Evolutionary conservation across 2,113 vertebrate species (phyloP).

Genomic region (Ciconia maguari): DNA sequence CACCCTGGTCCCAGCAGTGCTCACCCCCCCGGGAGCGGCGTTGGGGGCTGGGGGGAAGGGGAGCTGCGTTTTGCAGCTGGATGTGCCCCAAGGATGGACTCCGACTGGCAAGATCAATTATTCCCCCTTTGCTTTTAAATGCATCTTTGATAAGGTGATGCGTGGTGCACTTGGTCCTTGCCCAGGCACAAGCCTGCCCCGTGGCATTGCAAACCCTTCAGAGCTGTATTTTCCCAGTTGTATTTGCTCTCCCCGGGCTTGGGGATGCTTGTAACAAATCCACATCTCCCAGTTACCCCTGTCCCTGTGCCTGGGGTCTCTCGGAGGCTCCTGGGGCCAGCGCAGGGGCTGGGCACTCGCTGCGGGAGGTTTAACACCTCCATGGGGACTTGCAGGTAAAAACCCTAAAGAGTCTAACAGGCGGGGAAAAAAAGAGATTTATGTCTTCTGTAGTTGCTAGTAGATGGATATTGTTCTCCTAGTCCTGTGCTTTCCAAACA

Average conservation of each 20-base stretch:
- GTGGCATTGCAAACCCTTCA: rapidly evolving
- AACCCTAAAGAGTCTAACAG: neutral
- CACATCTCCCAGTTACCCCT: neutral
- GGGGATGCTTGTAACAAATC: neutral
- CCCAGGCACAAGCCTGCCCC: neutral
- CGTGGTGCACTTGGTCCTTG: rapidly evolving
- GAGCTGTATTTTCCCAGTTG: neutral
- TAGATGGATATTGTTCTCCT: constrained; percentile 29
- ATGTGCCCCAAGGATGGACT: neutral
- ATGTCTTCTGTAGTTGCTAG: neutral
- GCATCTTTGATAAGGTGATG: neutral
- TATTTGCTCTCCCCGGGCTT: neutral
- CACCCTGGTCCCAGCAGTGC: neutral
- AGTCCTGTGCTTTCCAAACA: neutral
- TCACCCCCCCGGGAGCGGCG: neutral
- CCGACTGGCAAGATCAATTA: neutral
- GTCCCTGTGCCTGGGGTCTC: neutral
- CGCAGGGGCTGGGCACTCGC: rapidly evolving
- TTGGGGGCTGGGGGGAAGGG: neutral
- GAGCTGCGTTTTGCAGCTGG: neutral
- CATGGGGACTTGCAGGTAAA: neutral
- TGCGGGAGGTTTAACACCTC: neutral
- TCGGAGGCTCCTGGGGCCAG: rapidly evolving
- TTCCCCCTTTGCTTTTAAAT: neutral
- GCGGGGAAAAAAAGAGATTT: neutral